These are phyloP conservation scores for Drosophila pallidifrons DNA, from an alignment of 1,140 invertebrate species.

Conservation along the genomic window DNA sequence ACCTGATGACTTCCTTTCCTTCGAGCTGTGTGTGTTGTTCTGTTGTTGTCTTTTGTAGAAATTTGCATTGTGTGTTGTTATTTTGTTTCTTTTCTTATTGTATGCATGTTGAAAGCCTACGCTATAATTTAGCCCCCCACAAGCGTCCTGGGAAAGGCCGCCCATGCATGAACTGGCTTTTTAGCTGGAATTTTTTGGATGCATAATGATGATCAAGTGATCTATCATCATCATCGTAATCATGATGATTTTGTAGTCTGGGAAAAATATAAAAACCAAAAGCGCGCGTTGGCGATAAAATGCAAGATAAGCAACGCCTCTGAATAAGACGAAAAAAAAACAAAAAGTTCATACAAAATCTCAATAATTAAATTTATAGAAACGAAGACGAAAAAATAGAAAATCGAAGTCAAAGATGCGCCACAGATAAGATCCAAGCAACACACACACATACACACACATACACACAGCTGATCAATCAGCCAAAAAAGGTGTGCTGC, in stretches of 20 bases:
- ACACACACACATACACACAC: conserved; percentile 27
- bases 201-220: conserved; percentile 55
- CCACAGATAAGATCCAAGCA: conserved; percentile 63
- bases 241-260: conserved; percentile 49
- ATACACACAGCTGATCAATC: conserved; percentile 67
- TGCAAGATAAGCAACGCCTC: conserved; percentile 67
- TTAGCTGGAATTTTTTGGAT: conserved; percentile 69
- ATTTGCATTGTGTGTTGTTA: conserved; percentile 60
- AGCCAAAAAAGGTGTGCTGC: conserved; percentile 59
- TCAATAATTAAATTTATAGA: conserved; percentile 77
- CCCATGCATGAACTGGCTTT: conserved; percentile 71
- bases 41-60: conserved; percentile 37
- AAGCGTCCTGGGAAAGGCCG: conserved; percentile 68
- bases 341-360: conserved; percentile 51
- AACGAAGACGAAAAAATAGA: conserved; percentile 36
- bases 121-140: conserved; percentile 50
- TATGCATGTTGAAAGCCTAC: conserved; percentile 39
- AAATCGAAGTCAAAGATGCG: conserved; percentile 67
- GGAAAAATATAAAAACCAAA: conserved; percentile 71
- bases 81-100: background rate
- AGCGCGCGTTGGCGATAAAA: conserved; percentile 78
- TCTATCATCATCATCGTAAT: conserved; percentile 53
- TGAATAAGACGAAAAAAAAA: conserved; percentile 33
- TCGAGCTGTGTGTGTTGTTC: conserved; percentile 1
- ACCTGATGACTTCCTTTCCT: conserved; percentile 58